These are phyloP conservation scores for Alfaro cultratus DNA, from an alignment of 2,797 vertebrate genomes.

Conservation along the genomic window DNA sequence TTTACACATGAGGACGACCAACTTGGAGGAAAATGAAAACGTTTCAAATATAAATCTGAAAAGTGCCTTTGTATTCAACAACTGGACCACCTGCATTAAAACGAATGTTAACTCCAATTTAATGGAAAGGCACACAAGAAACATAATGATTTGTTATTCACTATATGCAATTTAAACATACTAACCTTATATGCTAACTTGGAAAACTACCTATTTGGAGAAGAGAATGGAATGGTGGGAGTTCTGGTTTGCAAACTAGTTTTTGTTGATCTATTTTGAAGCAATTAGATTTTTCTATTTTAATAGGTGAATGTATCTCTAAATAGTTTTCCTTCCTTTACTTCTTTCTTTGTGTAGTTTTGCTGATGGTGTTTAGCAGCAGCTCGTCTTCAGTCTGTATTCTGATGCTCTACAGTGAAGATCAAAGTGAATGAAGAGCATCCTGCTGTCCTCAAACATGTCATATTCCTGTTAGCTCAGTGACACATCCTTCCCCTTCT, in stretches of 20 bases:
- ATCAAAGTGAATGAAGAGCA: conserved; percentile 42
- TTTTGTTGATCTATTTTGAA: neutral
- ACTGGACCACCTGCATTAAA: too few species aligned
- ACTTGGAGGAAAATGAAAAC: neutral
- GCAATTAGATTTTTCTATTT: neutral
- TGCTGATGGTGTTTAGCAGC: neutral
- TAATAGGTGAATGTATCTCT: neutral
- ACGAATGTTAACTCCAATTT: neutral
- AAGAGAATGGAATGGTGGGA: neutral
- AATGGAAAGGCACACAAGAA: neutral
- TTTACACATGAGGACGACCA: neutral
- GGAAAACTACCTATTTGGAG: neutral
- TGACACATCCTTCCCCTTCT: conserved; percentile 54
- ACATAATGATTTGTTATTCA: neutral
- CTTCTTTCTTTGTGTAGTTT: neutral
- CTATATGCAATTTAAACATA: neutral
- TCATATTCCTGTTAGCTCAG: conserved; percentile 39
- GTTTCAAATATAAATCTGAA: too few species aligned
- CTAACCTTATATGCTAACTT: neutral
- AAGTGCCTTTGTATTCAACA: too few species aligned
- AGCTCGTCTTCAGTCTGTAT: conserved; percentile 22
- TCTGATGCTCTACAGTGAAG: conserved; percentile 6
- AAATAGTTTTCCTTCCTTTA: neutral
- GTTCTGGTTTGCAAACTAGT: neutral
- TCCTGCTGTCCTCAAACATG: conserved; percentile 37